Evolutionary conservation across 23 tunicate species (phyloP).

Genomic region (Halocynthia aurantium): DNA sequence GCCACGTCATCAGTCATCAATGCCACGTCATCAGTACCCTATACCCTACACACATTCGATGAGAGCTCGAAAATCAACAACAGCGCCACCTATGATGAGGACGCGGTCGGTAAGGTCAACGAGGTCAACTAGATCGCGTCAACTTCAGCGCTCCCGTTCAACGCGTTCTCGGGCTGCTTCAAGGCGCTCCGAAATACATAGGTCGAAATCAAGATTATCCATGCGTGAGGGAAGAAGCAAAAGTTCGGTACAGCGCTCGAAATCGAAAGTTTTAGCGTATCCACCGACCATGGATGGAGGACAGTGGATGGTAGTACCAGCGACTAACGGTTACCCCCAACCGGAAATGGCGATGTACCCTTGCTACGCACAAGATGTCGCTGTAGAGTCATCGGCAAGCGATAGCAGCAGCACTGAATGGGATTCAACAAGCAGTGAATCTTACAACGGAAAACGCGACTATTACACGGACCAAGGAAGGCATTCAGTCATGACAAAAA

Average conservation of each 20-base stretch:
- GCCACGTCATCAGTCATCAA: slow-evolving; percentile 7
- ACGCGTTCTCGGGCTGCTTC: not conserved
- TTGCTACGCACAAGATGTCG: not conserved
- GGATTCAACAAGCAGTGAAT: slow-evolving; percentile 1
- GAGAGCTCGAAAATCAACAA: not conserved
- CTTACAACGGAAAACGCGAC: no score
- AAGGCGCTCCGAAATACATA: not conserved
- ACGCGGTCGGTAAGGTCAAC: not conserved
- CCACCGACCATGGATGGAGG: slow-evolving; percentile 21
- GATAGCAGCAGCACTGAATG: not conserved
- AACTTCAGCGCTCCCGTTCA: not conserved
- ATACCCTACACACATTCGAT: not conserved
- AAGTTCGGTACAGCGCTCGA: not conserved
- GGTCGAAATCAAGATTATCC: not conserved
- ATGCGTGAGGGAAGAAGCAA: not conserved
- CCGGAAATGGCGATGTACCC: not conserved
- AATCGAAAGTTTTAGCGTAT: not conserved
- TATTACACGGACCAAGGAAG: no score
- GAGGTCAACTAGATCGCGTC: not conserved
- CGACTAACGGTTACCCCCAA: not conserved
- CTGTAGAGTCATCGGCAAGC: not conserved
- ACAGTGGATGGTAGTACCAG: not conserved
- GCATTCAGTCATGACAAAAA: not conserved
- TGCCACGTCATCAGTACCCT: slow-evolving; percentile 10
- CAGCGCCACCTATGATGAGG: slow-evolving; percentile 13